A percentile compares a stretch with the other conserved stretches of the same genome.
Evolutionary conservation across 2,888 invertebrate species (phyloP).

Genomic region (Eumacrocentrus americanus): DNA sequence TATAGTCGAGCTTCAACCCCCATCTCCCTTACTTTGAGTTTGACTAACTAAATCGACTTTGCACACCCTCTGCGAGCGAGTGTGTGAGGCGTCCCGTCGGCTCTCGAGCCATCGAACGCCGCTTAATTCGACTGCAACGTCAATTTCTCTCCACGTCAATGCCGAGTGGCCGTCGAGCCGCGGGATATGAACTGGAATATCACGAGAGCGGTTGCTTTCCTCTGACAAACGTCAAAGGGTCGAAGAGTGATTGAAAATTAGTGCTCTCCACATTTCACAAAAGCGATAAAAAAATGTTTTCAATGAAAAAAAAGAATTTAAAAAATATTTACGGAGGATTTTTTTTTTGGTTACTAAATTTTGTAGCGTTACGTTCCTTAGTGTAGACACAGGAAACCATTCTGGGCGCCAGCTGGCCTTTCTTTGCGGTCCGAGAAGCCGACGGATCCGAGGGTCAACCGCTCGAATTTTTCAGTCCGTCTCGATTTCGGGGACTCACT

Average conservation of each 20-base stretch:
- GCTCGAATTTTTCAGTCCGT: background rate
- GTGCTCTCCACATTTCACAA: background rate
- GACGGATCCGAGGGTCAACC: background rate
- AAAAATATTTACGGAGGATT: background rate
- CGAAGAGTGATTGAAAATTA: conserved; percentile 12
- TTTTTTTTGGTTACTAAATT: no score
- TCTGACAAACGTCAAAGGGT: conserved; percentile 16
- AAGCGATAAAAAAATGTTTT: no score
- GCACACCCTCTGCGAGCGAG: conserved; percentile 3
- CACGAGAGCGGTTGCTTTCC: conserved; percentile 14
- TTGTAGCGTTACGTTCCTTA: no score
- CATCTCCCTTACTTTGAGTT: conserved; percentile 5
- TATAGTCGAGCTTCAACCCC: background rate
- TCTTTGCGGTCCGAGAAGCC: background rate
- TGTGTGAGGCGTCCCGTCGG: conserved; percentile 17
- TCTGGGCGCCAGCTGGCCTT: background rate
- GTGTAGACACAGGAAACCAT: conserved; percentile 1
- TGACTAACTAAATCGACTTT: conserved; percentile 19
- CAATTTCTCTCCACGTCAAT: conserved; percentile 19
- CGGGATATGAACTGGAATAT: conserved; percentile 18
- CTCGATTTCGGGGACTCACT: conserved; percentile 1
- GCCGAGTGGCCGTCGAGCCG: conserved; percentile 19
- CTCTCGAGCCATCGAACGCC: conserved; percentile 17
- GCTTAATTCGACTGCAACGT: conserved; percentile 17
- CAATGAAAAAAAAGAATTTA: background rate